These are phyloP conservation scores for Leuctra nigra DNA, from an alignment of 2,888 invertebrate species.

Conservation along the genomic window DNA sequence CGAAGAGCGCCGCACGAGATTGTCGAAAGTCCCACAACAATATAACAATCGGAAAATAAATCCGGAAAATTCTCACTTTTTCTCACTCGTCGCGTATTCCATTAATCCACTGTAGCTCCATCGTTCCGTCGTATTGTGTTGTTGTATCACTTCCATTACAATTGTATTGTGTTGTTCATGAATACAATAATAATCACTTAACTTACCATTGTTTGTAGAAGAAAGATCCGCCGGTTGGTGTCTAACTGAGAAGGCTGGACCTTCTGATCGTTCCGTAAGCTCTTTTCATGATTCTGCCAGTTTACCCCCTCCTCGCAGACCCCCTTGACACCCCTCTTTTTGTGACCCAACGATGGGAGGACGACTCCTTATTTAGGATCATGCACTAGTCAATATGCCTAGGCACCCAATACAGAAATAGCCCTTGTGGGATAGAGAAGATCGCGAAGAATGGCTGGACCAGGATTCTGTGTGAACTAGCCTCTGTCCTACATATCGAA, in stretches of 20 bases:
- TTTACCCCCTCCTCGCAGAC: slow-evolving; percentile 1
- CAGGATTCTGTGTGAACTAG: too few species aligned
- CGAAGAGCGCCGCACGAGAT: too few species aligned
- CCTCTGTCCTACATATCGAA: too few species aligned
- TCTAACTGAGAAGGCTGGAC: slow-evolving; percentile 40
- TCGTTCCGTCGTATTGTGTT: neutral
- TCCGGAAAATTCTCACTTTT: neutral
- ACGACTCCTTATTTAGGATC: slow-evolving; percentile 15
- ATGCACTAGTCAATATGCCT: slow-evolving; percentile 1
- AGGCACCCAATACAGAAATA: neutral
- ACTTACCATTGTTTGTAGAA: slow-evolving; percentile 26
- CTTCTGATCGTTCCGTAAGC: neutral
- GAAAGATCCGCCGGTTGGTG: slow-evolving; percentile 24
- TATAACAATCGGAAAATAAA: too few species aligned
- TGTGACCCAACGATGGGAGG: neutral
- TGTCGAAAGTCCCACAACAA: too few species aligned
- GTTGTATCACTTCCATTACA: neutral
- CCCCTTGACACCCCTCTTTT: neutral
- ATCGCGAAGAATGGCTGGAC: too few species aligned
- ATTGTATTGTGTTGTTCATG: neutral
- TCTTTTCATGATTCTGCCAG: slow-evolving; percentile 12
- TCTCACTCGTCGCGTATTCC: neutral
- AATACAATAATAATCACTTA: neutral
- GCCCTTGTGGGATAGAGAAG: too few species aligned
- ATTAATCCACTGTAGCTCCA: neutral